Evolutionary conservation across 2,113 vertebrate genomes (phyloP).

Genomic region (Piaya cayana): DNA sequence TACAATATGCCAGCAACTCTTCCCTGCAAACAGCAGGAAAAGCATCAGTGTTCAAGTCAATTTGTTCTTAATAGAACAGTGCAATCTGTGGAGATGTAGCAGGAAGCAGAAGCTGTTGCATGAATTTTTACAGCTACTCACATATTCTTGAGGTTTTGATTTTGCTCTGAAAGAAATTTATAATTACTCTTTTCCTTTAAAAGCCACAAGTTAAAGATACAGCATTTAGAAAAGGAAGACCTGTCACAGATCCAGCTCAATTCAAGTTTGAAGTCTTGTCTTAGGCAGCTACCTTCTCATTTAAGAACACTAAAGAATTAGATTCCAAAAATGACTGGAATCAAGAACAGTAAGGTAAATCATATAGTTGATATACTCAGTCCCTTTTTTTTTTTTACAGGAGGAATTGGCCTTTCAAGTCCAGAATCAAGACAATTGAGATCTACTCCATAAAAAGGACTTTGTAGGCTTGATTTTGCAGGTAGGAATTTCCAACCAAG

Average conservation of each 20-base stretch:
- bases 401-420: not conserved
- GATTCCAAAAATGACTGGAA: not conserved
- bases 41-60: not conserved
- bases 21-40: not conserved
- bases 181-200: not conserved
- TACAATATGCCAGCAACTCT: not conserved
- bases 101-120: not conserved
- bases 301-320: not conserved
- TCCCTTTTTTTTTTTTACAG: slow-evolving; percentile 30
- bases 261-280: not conserved
- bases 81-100: not conserved
- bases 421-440: not conserved
- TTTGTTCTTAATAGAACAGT: not conserved
- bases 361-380: not conserved
- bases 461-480: not conserved
- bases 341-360: not conserved
- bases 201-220: not conserved
- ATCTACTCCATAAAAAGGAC: not conserved
- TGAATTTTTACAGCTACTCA: not conserved
- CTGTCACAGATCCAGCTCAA: not conserved
- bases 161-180: not conserved
- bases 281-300: not conserved
- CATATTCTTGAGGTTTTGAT: not conserved
- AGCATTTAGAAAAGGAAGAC: not conserved
- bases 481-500: not conserved